Percentiles rank a stretch among this genome's conserved stretches.
phyloP scores from a whole-genome alignment of 2,113 vertebrate genomes.

The Cricetomys ansorgei region DNA sequence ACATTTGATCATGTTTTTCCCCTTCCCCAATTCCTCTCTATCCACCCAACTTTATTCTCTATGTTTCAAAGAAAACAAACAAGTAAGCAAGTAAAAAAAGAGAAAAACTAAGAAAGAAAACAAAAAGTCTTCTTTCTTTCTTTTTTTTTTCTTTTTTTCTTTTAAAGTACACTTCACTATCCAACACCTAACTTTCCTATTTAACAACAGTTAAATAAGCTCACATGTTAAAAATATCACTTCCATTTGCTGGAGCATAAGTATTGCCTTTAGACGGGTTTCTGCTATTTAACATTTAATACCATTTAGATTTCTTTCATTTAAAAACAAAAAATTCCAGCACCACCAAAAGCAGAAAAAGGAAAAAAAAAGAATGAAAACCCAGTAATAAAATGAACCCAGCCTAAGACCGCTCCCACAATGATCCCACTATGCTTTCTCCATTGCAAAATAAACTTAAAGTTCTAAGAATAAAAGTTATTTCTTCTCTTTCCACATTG shows the following conservation, averaged over 20 bases:
- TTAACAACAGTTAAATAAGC: neutral
- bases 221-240: neutral
- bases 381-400: neutral
- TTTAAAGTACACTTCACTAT: neutral
- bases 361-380: neutral
- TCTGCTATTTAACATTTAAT: neutral
- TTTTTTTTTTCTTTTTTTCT: neutral
- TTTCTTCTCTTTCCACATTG: neutral
- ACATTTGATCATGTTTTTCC: neutral
- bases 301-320: neutral
- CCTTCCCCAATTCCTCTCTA: too few relatives aligned
- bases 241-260: neutral
- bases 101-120: neutral
- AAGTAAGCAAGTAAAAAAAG: neutral
- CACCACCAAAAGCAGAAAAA: neutral
- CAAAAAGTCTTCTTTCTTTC: neutral
- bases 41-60: too few relatives aligned
- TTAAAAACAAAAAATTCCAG: neutral
- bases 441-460: neutral
- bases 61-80: too few relatives aligned
- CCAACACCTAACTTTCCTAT: neutral
- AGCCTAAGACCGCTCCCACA: neutral
- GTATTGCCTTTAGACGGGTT: neutral
- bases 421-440: neutral
- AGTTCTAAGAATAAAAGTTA: neutral